Conservation (phyloP, 2,113 vertebrate genomes). For the Passer domesticus region DNA sequence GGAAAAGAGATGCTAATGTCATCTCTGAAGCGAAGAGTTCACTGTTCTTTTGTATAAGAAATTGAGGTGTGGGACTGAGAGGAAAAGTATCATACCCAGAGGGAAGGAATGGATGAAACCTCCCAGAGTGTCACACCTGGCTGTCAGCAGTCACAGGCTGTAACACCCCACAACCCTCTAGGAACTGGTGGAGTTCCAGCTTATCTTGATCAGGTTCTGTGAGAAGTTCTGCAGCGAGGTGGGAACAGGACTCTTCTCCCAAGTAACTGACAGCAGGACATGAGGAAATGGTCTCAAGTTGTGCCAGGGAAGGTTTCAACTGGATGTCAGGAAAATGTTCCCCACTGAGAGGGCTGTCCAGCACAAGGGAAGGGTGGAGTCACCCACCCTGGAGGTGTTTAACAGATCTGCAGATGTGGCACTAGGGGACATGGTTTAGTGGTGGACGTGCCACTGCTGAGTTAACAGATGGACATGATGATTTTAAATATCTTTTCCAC, state of each 20-base stretch:
- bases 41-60: background rate
- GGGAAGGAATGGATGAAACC: background rate
- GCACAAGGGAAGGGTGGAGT: background rate
- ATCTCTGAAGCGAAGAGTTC: background rate
- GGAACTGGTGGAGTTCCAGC: background rate
- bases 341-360: background rate
- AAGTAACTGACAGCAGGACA: background rate
- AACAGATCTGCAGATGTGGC: background rate
- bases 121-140: background rate
- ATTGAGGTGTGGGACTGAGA: background rate
- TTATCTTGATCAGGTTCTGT: background rate
- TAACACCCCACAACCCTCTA: background rate
- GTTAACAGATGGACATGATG: background rate
- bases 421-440: background rate
- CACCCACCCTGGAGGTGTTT: background rate
- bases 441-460: background rate
- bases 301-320: background rate
- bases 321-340: background rate
- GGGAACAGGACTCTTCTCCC: background rate
- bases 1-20: background rate
- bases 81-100: background rate
- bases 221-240: accelerated
- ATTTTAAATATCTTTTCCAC: background rate
- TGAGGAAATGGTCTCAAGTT: background rate
- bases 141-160: background rate